Base-by-base conservation (phyloP, 30 jellyfish, hydroid and myxozoan species). In the Pelagia noctiluca region DNA sequence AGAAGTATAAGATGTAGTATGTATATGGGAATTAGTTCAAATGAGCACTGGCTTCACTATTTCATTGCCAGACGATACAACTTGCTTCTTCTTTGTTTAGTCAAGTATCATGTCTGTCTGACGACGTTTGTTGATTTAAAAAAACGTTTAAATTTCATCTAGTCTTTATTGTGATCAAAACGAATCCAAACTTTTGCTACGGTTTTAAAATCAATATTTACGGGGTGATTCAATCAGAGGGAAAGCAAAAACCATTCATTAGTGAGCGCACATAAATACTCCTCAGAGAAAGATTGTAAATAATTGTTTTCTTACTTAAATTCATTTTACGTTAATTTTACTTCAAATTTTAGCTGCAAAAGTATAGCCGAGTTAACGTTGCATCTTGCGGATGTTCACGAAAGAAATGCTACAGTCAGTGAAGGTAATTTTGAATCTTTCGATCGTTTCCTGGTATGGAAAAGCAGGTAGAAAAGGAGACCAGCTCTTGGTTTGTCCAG, bases 401-500 rank as follows among this genome's bases (percentile, higher is more conserved):
- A 38, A 30, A 73, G 50, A 49, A 33, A 47, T n/a, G 33, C 85
- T 29, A 37, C 1, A 0, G 72, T 73, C 18, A 32, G 50, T 19
- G 50, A 11, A 24, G 50, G 33, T 28, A 28, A 28, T 50, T 73
- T 73, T 28, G 72, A 48, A 19, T 19, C 71, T 12, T 26, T 22
- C 11, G 85, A 73, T 73, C 72, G 31, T 3, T 73, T 73, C 37
- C 11, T 35, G 32, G 22, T 22, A 49, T 73, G 85, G 85, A 73
- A 73, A 73, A 73, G 32, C 26, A 50, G 25, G 85, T 64, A 10
- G 89, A 62, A 49, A 61, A 22, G 60, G 61, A 78, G 1, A 63
- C 81, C 13, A 78, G 63, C 35, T 35, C 82, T 31, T 78, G 82
- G 89, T 61, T 57, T 38, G 89, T 78, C 26, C 89, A 78, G 37